phyloP scores from a whole-genome alignment of 2,797 vertebrate species.

The Echeneis naucrates region DNA sequence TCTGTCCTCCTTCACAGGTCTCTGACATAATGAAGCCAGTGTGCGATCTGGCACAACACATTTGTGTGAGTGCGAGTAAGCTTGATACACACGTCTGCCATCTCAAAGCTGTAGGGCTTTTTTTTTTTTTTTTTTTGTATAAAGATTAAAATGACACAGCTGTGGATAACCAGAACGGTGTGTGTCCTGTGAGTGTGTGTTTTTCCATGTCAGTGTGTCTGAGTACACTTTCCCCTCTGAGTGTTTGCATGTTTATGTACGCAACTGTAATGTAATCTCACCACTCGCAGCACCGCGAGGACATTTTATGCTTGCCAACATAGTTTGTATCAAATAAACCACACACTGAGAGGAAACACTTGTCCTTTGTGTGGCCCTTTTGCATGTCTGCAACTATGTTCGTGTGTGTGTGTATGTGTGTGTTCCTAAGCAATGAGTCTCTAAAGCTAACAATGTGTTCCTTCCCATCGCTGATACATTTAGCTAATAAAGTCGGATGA shows the following conservation, averaged over 20 bases:
- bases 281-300: constrained; percentile 48
- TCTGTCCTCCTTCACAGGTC: constrained; percentile 64
- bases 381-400: constrained; percentile 44
- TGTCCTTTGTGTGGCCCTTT: constrained; percentile 60
- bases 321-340: constrained; percentile 62
- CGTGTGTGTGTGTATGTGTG: constrained; percentile 33
- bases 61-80: constrained; percentile 45
- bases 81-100: constrained; percentile 29
- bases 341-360: constrained; percentile 42
- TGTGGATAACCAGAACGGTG: constrained; percentile 40
- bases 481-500: constrained; percentile 81
- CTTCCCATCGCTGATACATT: constrained; percentile 70
- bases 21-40: constrained; percentile 68
- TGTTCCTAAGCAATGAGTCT: constrained; percentile 47
- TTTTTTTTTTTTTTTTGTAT: constrained; percentile 17
- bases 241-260: constrained; percentile 71
- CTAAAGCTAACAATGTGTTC: constrained; percentile 57
- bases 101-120: constrained; percentile 42
- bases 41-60: constrained; percentile 56
- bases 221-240: constrained; percentile 33
- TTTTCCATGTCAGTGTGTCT: neutral
- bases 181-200: constrained; percentile 11
- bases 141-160: constrained; percentile 68
- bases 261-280: constrained; percentile 64
- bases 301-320: constrained; percentile 52